Conservation (phyloP, 2,113 vertebrate species). For the Megaleporinus macrocephalus region DNA sequence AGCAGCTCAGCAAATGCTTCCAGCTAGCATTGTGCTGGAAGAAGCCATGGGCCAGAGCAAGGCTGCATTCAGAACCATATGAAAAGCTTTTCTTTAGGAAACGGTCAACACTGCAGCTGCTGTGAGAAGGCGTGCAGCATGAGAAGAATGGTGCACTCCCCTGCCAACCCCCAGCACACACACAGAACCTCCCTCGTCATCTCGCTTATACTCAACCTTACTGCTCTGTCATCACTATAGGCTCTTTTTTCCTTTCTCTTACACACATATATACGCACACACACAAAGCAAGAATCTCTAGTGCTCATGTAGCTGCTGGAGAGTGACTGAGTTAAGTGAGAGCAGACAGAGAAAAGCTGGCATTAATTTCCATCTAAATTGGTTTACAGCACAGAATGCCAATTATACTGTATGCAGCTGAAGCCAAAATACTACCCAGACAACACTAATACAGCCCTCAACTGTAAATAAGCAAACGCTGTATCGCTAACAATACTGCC, state of each 20-base stretch:
- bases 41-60: conserved; percentile 30
- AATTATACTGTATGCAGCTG: not conserved
- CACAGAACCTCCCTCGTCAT: conserved; percentile 25
- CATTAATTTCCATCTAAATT: not conserved
- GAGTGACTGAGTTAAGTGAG: not conserved
- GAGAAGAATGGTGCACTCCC: conserved; percentile 65
- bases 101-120: conserved; percentile 59
- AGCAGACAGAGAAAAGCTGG: not conserved
- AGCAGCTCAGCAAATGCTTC: not conserved
- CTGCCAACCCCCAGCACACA: conserved; percentile 56
- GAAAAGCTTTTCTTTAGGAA: conserved; percentile 58
- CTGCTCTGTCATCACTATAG: conserved; percentile 65
- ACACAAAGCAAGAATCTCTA: conserved; percentile 63
- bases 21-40: conserved; percentile 5
- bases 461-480: too few relatives aligned
- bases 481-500: too few relatives aligned
- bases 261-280: too few relatives aligned
- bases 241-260: conserved; percentile 59
- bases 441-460: not conserved
- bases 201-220: conserved; percentile 55
- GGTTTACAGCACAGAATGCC: not conserved
- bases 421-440: not conserved
- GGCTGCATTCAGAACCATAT: conserved; percentile 49
- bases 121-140: conserved; percentile 58
- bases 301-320: conserved; percentile 48